Conservation (phyloP, 2,113 vertebrate species). For the Plectropomus leopardus region DNA sequence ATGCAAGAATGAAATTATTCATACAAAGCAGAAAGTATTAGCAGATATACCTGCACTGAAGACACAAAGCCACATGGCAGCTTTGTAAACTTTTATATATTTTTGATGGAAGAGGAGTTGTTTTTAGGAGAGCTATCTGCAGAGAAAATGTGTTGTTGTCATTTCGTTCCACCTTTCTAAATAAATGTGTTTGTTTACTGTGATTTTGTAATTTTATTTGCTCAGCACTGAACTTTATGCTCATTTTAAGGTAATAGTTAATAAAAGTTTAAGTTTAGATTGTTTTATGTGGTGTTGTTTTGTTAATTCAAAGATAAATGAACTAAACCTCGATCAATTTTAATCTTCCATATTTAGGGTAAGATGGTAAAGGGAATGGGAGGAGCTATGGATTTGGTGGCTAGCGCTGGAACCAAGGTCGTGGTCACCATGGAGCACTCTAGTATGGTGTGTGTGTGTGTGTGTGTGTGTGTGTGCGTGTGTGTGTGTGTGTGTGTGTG, state of each 20-base stretch:
- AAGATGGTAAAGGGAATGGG: constrained; percentile 99
- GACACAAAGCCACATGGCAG: background rate
- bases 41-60: background rate
- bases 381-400: constrained; percentile 98
- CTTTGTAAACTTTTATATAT: constrained; percentile 7
- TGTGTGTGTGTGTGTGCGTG: constrained; percentile 52
- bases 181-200: background rate
- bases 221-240: background rate
- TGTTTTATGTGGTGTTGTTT: background rate
- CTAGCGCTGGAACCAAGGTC: constrained; percentile 95
- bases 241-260: background rate
- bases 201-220: background rate
- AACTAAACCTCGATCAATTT: background rate
- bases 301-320: background rate
- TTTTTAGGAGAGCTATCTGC: background rate
- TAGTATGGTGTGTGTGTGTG: constrained; percentile 90
- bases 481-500: background rate
- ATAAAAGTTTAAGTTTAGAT: background rate
- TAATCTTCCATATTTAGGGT: constrained; percentile 84
- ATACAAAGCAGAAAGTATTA: background rate
- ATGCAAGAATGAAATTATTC: background rate
- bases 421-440: constrained; percentile 99
- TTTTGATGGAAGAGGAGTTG: background rate
- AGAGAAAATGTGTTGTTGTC: background rate
- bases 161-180: background rate